phyloP scores from a whole-genome alignment of 2,797 vertebrate species.

The Buphagus erythrorhynchus region DNA sequence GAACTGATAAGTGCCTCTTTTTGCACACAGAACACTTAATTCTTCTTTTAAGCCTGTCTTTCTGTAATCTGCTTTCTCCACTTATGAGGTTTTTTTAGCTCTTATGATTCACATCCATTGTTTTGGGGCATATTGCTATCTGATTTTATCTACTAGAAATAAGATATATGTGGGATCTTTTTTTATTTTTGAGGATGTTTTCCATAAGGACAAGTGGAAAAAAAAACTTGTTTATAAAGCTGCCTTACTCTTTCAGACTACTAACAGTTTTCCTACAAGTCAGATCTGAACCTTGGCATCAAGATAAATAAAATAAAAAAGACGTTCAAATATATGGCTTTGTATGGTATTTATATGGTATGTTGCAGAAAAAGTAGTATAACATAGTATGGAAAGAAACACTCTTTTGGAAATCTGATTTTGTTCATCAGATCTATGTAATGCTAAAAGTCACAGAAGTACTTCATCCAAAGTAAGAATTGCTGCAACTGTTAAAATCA shows the following conservation, averaged over 20 bases:
- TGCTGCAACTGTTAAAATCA: background rate
- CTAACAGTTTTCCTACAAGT: background rate
- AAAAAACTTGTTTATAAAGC: background rate
- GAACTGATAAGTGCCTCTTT: background rate
- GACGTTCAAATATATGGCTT: background rate
- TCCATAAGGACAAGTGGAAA: background rate
- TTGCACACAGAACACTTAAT: background rate
- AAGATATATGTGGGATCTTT: background rate
- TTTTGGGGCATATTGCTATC: background rate
- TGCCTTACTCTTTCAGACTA: background rate
- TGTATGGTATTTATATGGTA: background rate
- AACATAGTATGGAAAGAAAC: background rate
- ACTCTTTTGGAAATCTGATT: background rate
- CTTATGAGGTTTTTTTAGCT: background rate
- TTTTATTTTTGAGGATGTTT: background rate
- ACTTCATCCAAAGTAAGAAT: background rate
- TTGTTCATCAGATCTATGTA: background rate
- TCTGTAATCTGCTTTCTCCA: background rate
- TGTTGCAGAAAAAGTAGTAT: slow-evolving; percentile 47
- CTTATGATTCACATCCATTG: background rate
- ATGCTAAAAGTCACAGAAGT: background rate
- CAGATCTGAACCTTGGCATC: background rate
- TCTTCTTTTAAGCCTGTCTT: background rate
- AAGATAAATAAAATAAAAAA: background rate
- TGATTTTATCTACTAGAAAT: background rate